Evolutionary conservation across 2,888 invertebrate species (phyloP), one percentile per base, ranked within the genome.

Genomic region (Euclidia mi): DNA sequence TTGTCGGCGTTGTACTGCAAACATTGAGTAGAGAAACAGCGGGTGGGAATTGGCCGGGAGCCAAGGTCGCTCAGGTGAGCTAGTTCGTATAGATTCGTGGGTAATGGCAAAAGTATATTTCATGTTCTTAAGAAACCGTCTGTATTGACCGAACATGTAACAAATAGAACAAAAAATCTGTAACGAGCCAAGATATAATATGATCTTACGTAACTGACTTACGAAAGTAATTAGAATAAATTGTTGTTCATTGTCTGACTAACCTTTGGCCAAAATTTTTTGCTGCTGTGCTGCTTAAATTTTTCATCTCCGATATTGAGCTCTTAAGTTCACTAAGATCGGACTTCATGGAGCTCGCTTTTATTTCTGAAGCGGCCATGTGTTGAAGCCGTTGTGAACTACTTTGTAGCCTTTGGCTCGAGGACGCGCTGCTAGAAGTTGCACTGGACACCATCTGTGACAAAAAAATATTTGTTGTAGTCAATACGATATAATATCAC

Each of bases 251-350:
- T 10, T 38, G 18, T 43, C 29, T 67, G 53, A 78, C 82, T 82
- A 66, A 94, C 94, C 93, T 90, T 84, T 92, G 90, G 79, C 89
- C 88, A 75, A 94, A 92, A 76, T 91, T 93, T 75, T 91, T 85
- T 56, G 92, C 90, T 52, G 91, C 87, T 38, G 92, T 83, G 76
- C 84, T 92, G 78, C 93, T 94, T 58, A 97, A 94, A 79, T 96
- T 97, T 92, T 97, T 98, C 96, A 98, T 98, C 94, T 98, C 98
- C 62, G 97, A 97, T 89, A 98, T 97, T 83, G 97, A 97, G 85
- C 97, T 97, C 89, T 98, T 96, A 66, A 98, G 95, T 84, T 97
- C 97, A 59, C 96, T 95, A 43, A 97, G 95, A 88, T 97, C 97
- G 65, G 97, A 97, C 92, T 97, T 97, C 93, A 98, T 96, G 57